Conservation (phyloP, 1,140 invertebrate genomes). For the Bacillus rossius region DNA sequence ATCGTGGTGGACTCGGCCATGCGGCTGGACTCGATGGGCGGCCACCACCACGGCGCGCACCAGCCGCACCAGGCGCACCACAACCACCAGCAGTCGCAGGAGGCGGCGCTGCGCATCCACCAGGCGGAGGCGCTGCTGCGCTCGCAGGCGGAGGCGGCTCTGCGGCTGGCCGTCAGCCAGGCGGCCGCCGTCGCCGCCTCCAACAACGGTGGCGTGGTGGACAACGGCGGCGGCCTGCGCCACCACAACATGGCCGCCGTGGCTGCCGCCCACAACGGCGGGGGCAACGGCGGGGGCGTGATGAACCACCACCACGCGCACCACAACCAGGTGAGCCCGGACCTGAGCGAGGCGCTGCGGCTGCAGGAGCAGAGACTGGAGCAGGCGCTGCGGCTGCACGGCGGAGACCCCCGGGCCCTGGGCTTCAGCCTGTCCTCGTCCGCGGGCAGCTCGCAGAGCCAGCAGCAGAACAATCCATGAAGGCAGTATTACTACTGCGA, state of each 20-base stretch:
- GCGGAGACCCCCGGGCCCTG: conserved; percentile 55
- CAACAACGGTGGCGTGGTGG: conserved; percentile 42
- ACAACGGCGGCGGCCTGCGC: conserved; percentile 9
- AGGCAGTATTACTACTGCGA: neutral
- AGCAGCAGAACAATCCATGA: conserved; percentile 14
- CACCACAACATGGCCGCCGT: conserved; percentile 27
- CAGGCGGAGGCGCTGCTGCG: conserved; percentile 74
- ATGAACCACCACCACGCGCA: conserved; percentile 30
- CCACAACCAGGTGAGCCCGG: conserved; percentile 42
- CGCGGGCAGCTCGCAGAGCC: conserved; percentile 7
- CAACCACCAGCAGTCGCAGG: conserved; percentile 44
- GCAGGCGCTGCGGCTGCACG: conserved; percentile 71
- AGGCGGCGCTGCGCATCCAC: conserved; percentile 59
- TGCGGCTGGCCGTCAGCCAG: conserved; percentile 66
- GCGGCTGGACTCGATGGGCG: conserved; percentile 11
- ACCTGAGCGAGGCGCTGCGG: conserved; percentile 59
- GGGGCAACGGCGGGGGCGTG: conserved; percentile 34
- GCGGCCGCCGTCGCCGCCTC: conserved; percentile 44
- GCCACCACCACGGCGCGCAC: conserved; percentile 8
- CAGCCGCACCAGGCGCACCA: conserved; percentile 15
- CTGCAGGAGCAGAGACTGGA: conserved; percentile 75
- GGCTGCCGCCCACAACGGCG: conserved; percentile 44
- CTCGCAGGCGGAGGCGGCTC: conserved; percentile 74
- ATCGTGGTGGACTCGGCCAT: conserved; percentile 15
- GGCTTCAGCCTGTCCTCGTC: conserved; percentile 50